These are phyloP conservation scores for Himalopsyche anomala DNA, from an alignment of 2,888 invertebrate genomes.

Conservation along the genomic window DNA sequence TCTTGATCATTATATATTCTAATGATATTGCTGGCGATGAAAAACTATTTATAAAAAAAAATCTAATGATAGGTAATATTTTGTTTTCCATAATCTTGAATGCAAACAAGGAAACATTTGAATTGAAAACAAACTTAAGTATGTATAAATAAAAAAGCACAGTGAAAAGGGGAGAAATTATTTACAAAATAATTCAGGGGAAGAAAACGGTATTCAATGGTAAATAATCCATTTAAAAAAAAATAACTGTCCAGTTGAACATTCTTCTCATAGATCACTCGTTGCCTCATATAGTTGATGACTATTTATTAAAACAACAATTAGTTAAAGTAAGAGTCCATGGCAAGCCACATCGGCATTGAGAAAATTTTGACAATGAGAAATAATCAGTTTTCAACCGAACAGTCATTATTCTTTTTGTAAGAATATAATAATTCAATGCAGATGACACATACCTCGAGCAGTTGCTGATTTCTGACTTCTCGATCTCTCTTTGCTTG, in stretches of 20 bases:
- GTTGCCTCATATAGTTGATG: too few relatives aligned
- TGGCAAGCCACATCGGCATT: too few relatives aligned
- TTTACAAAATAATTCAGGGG: not conserved
- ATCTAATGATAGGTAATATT: not conserved
- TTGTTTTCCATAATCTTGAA: constrained; percentile 11
- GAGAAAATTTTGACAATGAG: too few relatives aligned
- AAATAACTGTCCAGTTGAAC: not conserved
- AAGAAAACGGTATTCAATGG: not conserved
- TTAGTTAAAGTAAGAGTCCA: too few relatives aligned
- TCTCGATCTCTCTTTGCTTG: constrained; percentile 88
- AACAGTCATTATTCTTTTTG: not conserved
- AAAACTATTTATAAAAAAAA: too few relatives aligned
- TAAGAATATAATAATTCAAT: not conserved
- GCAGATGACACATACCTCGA: constrained; percentile 82
- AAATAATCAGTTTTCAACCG: not conserved
- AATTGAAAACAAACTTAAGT: not conserved
- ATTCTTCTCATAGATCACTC: too few relatives aligned
- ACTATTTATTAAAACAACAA: too few relatives aligned
- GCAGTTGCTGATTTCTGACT: constrained; percentile 87
- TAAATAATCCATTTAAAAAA: not conserved
- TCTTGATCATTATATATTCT: too few relatives aligned
- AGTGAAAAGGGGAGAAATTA: constrained; percentile 16
- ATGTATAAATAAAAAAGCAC: constrained; percentile 7
- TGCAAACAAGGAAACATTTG: not conserved
- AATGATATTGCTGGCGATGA: too few relatives aligned